Evolutionary conservation across 2,888 invertebrate genomes (phyloP).

Genomic region (Epinotia brunnichana): DNA sequence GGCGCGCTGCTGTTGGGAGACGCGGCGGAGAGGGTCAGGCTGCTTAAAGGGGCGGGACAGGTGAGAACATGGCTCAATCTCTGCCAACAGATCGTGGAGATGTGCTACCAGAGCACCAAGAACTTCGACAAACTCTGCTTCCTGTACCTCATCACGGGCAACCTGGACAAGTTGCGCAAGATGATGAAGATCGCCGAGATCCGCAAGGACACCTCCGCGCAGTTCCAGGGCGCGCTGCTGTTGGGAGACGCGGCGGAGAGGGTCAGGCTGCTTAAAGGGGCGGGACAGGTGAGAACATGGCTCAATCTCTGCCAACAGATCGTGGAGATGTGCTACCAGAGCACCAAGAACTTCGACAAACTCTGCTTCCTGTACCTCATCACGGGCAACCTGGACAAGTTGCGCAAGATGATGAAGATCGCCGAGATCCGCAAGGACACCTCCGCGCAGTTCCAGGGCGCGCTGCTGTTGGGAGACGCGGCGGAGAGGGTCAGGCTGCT

Average conservation of each 20-base stretch:
- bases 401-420: conserved; percentile 99
- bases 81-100: no score
- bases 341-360: conserved; percentile 99
- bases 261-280: conserved; percentile 90
- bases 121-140: neutral
- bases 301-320: conserved; percentile 66
- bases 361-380: conserved; percentile 98
- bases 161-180: conserved; percentile 83
- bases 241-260: conserved; percentile 96
- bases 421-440: conserved; percentile 99
- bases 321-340: conserved; percentile 99
- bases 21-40: no score
- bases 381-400: conserved; percentile 98
- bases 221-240: conserved; percentile 96
- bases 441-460: conserved; percentile 98
- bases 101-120: neutral
- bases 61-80: no score
- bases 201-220: conserved; percentile 97
- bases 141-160: neutral
- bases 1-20: no score
- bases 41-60: no score
- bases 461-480: conserved; percentile 95
- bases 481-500: conserved; percentile 93
- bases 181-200: conserved; percentile 99
- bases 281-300: conserved; percentile 79